These are phyloP conservation scores for Pseudocheirus occidentalis DNA, from an alignment of 2,797 vertebrate species.

Conservation along the genomic window DNA sequence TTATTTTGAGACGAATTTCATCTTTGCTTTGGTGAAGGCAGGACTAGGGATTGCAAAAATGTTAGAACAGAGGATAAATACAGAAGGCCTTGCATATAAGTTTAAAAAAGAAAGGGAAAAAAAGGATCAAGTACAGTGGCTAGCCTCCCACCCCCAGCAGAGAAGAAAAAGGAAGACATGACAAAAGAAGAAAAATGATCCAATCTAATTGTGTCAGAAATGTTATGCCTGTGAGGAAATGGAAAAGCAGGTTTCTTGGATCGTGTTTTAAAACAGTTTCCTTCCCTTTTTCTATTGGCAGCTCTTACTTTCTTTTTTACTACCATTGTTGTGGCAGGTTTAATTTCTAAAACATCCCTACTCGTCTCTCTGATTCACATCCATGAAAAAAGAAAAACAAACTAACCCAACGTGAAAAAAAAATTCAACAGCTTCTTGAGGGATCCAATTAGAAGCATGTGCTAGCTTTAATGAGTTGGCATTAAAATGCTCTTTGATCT, in stretches of 20 bases:
- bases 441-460: neutral
- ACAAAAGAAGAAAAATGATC: conserved; percentile 77
- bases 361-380: conserved; percentile 39
- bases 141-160: conserved; percentile 53
- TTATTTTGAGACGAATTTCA: conserved; percentile 72
- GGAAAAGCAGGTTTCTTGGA: conserved; percentile 45
- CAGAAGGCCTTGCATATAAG: conserved; percentile 66
- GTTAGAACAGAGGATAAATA: conserved; percentile 58
- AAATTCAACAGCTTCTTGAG: conserved; percentile 44
- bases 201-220: conserved; percentile 68
- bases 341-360: conserved; percentile 49
- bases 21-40: conserved; percentile 66
- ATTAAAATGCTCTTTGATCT: neutral
- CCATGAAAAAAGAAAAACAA: neutral
- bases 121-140: conserved; percentile 44
- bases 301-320: conserved; percentile 48
- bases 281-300: conserved; percentile 41
- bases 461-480: neutral
- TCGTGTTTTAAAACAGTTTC: conserved; percentile 68
- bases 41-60: conserved; percentile 71
- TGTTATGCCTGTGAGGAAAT: conserved; percentile 64
- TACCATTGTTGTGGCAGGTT: neutral
- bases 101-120: conserved; percentile 37
- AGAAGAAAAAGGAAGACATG: conserved; percentile 68
- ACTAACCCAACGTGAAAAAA: neutral